phyloP scores from a whole-genome alignment of 2,113 vertebrate genomes.

The Ctenodactylus gundi region DNA sequence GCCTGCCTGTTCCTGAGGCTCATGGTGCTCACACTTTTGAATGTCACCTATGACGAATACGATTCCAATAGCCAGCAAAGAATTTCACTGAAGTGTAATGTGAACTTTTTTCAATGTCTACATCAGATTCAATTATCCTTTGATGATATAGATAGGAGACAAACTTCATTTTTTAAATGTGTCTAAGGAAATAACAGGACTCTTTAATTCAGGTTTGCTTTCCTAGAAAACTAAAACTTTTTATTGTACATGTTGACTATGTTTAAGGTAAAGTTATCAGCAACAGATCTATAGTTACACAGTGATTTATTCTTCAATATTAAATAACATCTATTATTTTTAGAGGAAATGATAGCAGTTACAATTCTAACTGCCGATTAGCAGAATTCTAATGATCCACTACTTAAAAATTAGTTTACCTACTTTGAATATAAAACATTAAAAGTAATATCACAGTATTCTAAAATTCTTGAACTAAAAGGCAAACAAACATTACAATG shows the following conservation, averaged over 20 bases:
- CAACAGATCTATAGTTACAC: slow-evolving; percentile 16
- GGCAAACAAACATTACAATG: slow-evolving; percentile 24
- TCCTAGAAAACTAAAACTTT: slow-evolving; percentile 52
- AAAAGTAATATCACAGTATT: slow-evolving; percentile 40
- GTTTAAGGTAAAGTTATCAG: slow-evolving; percentile 31
- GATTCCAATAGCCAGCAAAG: not conserved
- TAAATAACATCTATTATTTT: slow-evolving; percentile 52
- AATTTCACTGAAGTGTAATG: not conserved
- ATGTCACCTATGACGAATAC: not conserved
- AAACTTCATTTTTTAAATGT: not conserved
- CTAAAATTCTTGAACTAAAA: slow-evolving; percentile 22
- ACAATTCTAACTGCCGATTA: slow-evolving; percentile 5
- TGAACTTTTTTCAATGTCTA: not conserved
- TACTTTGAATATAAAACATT: slow-evolving; percentile 22
- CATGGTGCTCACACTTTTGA: not conserved
- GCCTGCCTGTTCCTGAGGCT: not conserved
- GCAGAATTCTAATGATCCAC: not conserved
- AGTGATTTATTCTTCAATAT: slow-evolving; percentile 37
- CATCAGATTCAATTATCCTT: not conserved
- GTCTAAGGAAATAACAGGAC: not conserved
- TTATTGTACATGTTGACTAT: slow-evolving; percentile 41
- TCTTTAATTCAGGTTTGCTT: slow-evolving; percentile 55
- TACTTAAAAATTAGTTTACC: slow-evolving; percentile 51
- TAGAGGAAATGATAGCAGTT: slow-evolving; percentile 43
- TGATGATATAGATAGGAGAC: not conserved